Conservation (phyloP, 1,140 invertebrate genomes). For the Rhagoletis pomonella region DNA sequence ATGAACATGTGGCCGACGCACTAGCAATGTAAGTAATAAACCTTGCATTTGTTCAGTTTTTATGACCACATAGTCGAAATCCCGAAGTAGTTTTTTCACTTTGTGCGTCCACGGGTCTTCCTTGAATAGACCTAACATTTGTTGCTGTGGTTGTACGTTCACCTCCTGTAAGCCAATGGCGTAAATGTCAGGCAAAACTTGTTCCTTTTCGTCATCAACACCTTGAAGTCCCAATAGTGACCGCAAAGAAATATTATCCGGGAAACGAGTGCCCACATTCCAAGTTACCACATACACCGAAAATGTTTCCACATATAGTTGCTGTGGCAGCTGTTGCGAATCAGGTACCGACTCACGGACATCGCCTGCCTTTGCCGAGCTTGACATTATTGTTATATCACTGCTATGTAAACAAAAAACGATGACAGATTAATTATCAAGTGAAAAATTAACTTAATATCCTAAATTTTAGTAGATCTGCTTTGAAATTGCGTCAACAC, state of each 20-base stretch:
- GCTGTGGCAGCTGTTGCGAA: conserved; percentile 13
- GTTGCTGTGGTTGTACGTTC: conserved; percentile 89
- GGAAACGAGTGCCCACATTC: conserved; percentile 88
- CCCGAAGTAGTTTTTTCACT: conserved; percentile 82
- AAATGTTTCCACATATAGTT: conserved; percentile 33
- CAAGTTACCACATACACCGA: conserved; percentile 85
- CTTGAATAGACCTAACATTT: conserved; percentile 86
- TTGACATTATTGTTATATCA: neutral
- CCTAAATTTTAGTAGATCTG: neutral
- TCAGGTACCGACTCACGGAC: neutral
- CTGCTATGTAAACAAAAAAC: neutral
- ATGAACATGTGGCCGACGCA: conserved; percentile 84
- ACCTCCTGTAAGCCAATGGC: conserved; percentile 92
- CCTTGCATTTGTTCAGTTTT: conserved; percentile 87
- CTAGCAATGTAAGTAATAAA: conserved; percentile 85
- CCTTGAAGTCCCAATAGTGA: conserved; percentile 81
- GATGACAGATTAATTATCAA: neutral
- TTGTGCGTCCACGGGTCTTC: conserved; percentile 89
- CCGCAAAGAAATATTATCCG: conserved; percentile 80
- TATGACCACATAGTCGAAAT: conserved; percentile 85
- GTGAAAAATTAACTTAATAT: no score
- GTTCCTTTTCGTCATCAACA: conserved; percentile 74
- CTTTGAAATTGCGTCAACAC: conserved; percentile 16
- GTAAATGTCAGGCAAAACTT: conserved; percentile 85
- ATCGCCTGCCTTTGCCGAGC: neutral